Base-by-base conservation (phyloP, 2,113 vertebrate species). In the Laticauda laticaudata region DNA sequence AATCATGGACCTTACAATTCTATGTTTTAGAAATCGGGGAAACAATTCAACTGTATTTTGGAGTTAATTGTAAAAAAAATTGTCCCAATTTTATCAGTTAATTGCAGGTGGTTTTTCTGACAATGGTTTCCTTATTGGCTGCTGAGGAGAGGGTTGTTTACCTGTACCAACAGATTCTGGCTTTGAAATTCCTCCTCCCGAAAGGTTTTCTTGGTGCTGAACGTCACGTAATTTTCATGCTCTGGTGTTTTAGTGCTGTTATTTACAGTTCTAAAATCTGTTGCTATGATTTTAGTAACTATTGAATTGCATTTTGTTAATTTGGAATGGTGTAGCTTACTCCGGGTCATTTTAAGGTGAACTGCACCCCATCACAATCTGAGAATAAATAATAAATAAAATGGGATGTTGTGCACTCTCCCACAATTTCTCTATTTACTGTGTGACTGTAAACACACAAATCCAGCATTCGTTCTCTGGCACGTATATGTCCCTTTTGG, bases 61-160 rank as follows among this genome's bases (percentile, higher is more conserved):
- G 91, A 85, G 64, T 93, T 93, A 93, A 89, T 88, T 91, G 54
- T 90, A 7, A 90, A n/a, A 75, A 69, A 94, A 93, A 93, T 69
- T 92, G n/a, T 4, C 61, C 90, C 64, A n/a, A 75, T 53, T 75
- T 53, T 34, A 54, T 75, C 26, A 75, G 29, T 51, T 81, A 53
- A 91, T 81, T 75, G 51, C 61, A 51, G 45, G 53, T 55, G 48
- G 64, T 14, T 81, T 21, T 34, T 39, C 9, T 23, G 18, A 75
- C 34, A 81, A 39, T 4, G 18, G 48, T 55, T 61, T 64, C 45
- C 57, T 59, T 21, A 21, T 75, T 90, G 59, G n/a, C 45, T 90
- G 89, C 26, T 21, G 29, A 18, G 56, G 23, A 90, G 29, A 29
- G 18, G 45, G 61, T 11, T 34, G 29, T 75, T 54, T 91, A n/a